These are phyloP conservation scores for Rhombomys opimus DNA, from an alignment of 2,113 vertebrate genomes.

Conservation along the genomic window DNA sequence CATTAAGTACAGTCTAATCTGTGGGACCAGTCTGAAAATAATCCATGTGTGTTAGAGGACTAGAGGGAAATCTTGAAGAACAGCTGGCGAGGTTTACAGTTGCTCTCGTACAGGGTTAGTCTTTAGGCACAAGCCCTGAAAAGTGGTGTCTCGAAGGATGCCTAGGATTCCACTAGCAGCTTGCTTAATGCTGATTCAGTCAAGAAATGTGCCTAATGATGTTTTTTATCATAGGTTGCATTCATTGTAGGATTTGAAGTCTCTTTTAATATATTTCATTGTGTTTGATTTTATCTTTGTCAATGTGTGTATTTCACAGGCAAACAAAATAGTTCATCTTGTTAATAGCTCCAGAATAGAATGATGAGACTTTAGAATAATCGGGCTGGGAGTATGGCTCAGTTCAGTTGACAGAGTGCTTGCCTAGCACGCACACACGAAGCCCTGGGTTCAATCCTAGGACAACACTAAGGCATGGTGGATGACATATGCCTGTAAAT, in stretches of 20 bases:
- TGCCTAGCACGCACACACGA: neutral
- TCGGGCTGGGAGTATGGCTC: too few species aligned
- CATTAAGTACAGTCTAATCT: conserved; percentile 15
- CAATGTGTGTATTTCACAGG: neutral
- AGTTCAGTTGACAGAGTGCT: neutral
- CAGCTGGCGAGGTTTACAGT: neutral
- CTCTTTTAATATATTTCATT: conserved; percentile 1
- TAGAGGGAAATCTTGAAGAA: conserved; percentile 1
- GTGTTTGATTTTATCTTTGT: conserved; percentile 46
- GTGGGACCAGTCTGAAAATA: neutral
- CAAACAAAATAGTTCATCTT: conserved; percentile 39
- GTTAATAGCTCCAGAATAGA: neutral
- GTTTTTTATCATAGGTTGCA: conserved; percentile 33
- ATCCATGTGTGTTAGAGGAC: neutral
- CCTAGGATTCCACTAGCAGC: neutral
- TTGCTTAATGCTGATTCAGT: conserved; percentile 5
- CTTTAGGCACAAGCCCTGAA: conserved; percentile 19
- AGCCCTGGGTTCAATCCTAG: neutral
- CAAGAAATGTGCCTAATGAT: neutral
- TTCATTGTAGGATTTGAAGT: conserved; percentile 26
- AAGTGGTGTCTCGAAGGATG: neutral
- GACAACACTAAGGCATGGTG: neutral
- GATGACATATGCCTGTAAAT: neutral
- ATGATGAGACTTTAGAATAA: neutral
- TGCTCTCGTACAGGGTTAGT: neutral